phyloP scores from a whole-genome alignment of 2,888 invertebrate species.

The Ptychoptera albimana region DNA sequence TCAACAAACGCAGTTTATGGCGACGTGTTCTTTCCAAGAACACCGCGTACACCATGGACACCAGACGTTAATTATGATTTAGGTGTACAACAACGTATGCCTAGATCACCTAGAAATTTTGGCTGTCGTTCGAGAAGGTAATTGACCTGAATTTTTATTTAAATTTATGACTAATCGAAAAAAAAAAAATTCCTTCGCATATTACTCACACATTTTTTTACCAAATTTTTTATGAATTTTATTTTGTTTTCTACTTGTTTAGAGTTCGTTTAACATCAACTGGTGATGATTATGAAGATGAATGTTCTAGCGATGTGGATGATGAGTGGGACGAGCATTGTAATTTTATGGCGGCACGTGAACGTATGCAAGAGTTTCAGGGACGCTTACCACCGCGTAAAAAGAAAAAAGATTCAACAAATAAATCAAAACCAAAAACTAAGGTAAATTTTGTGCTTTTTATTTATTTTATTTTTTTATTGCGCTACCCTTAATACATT shows the following conservation, averaged over 20 bases:
- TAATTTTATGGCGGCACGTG: conserved; percentile 28
- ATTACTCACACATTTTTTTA: not conserved
- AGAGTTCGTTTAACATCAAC: conserved; percentile 23
- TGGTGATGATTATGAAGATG: conserved; percentile 27
- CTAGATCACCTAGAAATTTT: conserved; percentile 23
- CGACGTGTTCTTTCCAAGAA: conserved; percentile 27
- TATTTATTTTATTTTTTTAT: not conserved
- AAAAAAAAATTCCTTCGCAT: not conserved
- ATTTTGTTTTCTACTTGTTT: too few species aligned
- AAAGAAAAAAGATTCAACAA: conserved; percentile 24
- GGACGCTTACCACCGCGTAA: conserved; percentile 30
- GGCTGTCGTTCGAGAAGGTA: conserved; percentile 28
- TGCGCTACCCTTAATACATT: not conserved
- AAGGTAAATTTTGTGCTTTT: conserved; percentile 15
- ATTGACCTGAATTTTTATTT: conserved; percentile 10
- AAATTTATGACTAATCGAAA: not conserved
- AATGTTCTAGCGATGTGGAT: conserved; percentile 25
- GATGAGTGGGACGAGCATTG: conserved; percentile 30
- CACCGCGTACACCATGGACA: conserved; percentile 22
- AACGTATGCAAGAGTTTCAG: conserved; percentile 29
- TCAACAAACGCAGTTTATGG: conserved; percentile 10
- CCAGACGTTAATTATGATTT: conserved; percentile 25
- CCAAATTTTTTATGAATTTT: not conserved
- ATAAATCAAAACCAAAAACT: conserved; percentile 19
- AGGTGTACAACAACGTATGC: conserved; percentile 13